Percentiles rank a stretch among this genome's conserved stretches.
Conservation (phyloP, 2,797 vertebrate species). For the Xyrichtys novacula region DNA sequence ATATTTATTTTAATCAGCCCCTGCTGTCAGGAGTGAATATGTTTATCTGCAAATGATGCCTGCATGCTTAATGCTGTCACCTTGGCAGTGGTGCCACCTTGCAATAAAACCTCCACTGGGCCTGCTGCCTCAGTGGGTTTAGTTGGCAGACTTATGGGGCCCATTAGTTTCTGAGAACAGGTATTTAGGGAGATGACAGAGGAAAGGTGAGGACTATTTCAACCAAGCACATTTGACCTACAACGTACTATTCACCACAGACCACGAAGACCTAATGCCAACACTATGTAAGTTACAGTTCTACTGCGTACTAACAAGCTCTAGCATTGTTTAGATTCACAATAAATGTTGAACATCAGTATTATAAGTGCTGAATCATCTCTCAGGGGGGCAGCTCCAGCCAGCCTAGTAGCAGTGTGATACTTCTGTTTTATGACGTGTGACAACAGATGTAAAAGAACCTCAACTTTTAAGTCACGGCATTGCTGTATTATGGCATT, state of each 20-base stretch:
- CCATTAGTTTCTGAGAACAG: conserved; percentile 63
- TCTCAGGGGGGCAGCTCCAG: too few species aligned
- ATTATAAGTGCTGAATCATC: too few species aligned
- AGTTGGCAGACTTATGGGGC: conserved; percentile 40
- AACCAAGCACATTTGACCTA: conserved; percentile 59
- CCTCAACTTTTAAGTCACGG: too few species aligned
- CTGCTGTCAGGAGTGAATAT: conserved; percentile 55
- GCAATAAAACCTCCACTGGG: conserved; percentile 61
- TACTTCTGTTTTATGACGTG: too few species aligned
- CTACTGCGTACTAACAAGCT: too few species aligned
- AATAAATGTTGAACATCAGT: too few species aligned
- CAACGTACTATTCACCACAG: conserved; percentile 36
- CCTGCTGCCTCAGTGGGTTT: conserved; percentile 41
- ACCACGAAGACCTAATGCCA: conserved; percentile 47
- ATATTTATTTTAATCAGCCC: conserved; percentile 72
- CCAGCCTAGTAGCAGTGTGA: too few species aligned
- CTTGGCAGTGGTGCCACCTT: conserved; percentile 51
- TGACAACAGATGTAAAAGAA: too few species aligned
- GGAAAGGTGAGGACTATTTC: conserved; percentile 20
- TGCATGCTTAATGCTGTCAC: conserved; percentile 70
- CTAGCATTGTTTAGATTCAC: too few species aligned
- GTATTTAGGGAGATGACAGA: conserved; percentile 31
- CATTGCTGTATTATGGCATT: too few species aligned
- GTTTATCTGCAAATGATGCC: conserved; percentile 61
- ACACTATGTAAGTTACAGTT: too few species aligned